Base-by-base conservation (phyloP, 2,113 vertebrate genomes). In the Phyllostomus hastatus region DNA sequence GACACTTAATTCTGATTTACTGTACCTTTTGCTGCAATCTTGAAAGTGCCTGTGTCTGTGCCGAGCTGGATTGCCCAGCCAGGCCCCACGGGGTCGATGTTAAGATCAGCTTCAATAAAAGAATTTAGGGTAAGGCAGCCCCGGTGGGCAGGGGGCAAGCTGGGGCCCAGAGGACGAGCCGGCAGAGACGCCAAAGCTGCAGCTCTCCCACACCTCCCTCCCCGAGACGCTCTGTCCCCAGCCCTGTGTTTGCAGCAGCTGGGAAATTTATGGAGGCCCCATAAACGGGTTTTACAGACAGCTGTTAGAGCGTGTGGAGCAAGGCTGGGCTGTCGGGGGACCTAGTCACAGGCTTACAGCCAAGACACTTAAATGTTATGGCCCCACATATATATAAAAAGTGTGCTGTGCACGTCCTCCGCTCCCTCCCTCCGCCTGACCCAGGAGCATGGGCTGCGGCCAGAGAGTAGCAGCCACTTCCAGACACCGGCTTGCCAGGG, bases 291-390 rank as follows among this genome's bases (percentile, higher is more conserved):
- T 98, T 98, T 98, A 98, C 97, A 97, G 97, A 98, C 97, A 98
- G 98, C 98, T 98, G 97, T 98, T 98, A 97, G 97, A 95, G 92
- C 91, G 92, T 94, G 97, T 59, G 61, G 95, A 98, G 98, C 97
- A 98, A 98, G 92, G 80, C 94, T 97, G 59, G 46, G 96, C 96
- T 98, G 98, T 98, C 97, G 95, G 95, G 95, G 97, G 97, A 98
- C 97, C 97, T 96, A 96, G 97, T 98, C 97, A 92, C 97, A 96
- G 97, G 97, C 97, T 98, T 98, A 98, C 97, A 97, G 98, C 96
- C 88, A 95, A 97, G 93, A 96, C 92, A 97, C 97, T 98, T 98
- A 98, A 98, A 98, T 98, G 97, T 98, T 98, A 98, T 97, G 97
- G 97, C 96, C 96, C 73, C 82, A 96, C 97, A 97, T 98, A 98